Base-by-base conservation (phyloP, 2,888 invertebrate genomes). In the Epirrhoe alternata region DNA sequence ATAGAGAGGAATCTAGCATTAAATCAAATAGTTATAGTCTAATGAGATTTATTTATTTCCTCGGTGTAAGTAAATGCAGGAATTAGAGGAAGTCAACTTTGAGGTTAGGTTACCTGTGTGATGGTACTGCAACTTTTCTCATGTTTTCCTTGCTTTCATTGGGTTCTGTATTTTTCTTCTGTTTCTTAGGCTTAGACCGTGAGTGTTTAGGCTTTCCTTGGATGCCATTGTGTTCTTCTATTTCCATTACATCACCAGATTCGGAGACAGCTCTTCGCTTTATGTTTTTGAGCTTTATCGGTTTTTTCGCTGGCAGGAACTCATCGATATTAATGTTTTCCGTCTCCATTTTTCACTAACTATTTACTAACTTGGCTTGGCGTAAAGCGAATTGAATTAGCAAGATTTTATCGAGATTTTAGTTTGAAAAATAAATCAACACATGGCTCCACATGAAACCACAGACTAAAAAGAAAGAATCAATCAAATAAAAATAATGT, bases 101-200 rank as follows among this genome's bases (percentile, higher is more conserved):
- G 72, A 85, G 83, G 86, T 88, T 84, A 79, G 86, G 31, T 56
- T 54, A 94, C 95, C 94, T 96, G 85, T 99, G 97, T 5, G 97
- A 94, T 12, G 99, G 99, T n/a, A 99, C 98, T 6, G 97, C 90
- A 45, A 99, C 92, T 93, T 96, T 96, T 71, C 96, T 93, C 84
- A 96, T 93, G 74, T 95, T 94, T 49, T 92, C 92, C 84, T 94
- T 94, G 67, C 85, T 90, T 82, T 95, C 95, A 54, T 94, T 90
- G 50, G 90, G 88, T 69, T 93, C 93, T 5, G 76, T 68, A 63
- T 74, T 83, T 64, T 85, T 92, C 72, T 92, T 94, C 2, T 78
- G 49, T 69, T 86, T 94, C 60, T 93, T 94, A 0, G 92, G 83
- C 74, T 90, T 95, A 0, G 89, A 80, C 5, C 85, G 80, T 31